Percentiles rank a stretch among this genome's conserved stretches.
Conservation (phyloP, 2,113 vertebrate species). For the Muntiacus reevesi region DNA sequence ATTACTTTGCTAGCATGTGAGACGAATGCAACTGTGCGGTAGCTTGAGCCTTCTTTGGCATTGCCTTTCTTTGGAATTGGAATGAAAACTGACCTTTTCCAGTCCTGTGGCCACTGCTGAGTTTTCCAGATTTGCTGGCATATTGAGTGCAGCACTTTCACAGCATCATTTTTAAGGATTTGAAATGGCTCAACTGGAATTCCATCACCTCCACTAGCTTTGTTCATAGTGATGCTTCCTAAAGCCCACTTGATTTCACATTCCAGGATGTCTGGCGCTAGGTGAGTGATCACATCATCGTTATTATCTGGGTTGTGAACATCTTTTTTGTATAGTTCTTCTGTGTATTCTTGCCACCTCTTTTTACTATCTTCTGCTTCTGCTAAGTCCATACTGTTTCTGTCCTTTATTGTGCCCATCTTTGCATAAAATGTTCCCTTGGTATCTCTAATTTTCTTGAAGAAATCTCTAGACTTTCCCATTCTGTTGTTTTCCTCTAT, state of each 20-base stretch:
- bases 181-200: background rate
- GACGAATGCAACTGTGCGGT: background rate
- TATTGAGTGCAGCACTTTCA: background rate
- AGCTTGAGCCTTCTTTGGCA: background rate
- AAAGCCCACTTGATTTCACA: background rate
- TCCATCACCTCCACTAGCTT: background rate
- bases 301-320: background rate
- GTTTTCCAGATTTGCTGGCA: background rate
- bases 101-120: background rate
- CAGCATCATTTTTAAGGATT: background rate
- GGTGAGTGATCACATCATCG: background rate
- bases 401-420: background rate
- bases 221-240: background rate
- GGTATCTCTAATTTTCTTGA: background rate
- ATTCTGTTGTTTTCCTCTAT: background rate
- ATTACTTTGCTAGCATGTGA: background rate
- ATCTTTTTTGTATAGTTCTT: background rate
- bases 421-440: background rate
- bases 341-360: background rate
- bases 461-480: background rate
- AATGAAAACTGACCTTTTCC: background rate
- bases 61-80: background rate
- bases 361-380: background rate
- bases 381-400: background rate
- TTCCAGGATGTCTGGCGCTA: background rate